Evolutionary conservation across 1,140 invertebrate genomes (phyloP), one percentile per base, ranked within the genome.

Genomic region (Atopsyche davidsoni): DNA sequence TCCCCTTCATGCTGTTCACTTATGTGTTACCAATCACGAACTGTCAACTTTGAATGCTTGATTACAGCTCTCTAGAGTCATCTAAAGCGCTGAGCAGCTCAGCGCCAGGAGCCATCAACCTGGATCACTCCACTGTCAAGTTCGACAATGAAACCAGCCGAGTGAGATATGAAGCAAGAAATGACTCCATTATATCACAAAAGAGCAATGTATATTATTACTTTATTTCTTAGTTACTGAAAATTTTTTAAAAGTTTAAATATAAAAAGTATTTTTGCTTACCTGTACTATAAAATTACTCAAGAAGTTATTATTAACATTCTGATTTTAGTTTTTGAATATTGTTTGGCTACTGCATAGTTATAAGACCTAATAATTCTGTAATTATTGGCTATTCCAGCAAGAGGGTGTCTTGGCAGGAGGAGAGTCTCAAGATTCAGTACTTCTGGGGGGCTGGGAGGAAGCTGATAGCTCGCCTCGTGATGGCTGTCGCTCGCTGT

Each of bases 81-180:
- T 83, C 81, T 2, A 79, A 81, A 63, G 76, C 79, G 1, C 74
- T 91, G 57, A 90, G 87, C 57, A 81, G 83, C 68, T 92, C 88
- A 1, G 89, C 89, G 1, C 88, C 89, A 0, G 86, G 86, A 50
- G 86, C 86, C 18, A 89, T 92, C 54, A 90, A 91, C 64, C 71
- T 86, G n/a, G 87, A 90, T 36, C 78, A 80, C 59, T 71, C 75
- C 0, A 80, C 79, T 2, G 82, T 87, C 0, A 87, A 84, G 61
- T 85, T 74, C 52, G 65, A 50, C 40, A 53, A 40, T 17, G 55
- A 73, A 35, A 46, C 57, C 13, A 52, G 41, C 14, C 52, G 48
- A 19, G 41, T 58, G 21, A 40, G 52, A 9, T 54, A 41, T 23
- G 38, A 48, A 6, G 25, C 19, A 0, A 51, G 57, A 19, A 50